Evolutionary conservation across 2,113 vertebrate species (phyloP).

Genomic region (Lophochroa leadbeateri): DNA sequence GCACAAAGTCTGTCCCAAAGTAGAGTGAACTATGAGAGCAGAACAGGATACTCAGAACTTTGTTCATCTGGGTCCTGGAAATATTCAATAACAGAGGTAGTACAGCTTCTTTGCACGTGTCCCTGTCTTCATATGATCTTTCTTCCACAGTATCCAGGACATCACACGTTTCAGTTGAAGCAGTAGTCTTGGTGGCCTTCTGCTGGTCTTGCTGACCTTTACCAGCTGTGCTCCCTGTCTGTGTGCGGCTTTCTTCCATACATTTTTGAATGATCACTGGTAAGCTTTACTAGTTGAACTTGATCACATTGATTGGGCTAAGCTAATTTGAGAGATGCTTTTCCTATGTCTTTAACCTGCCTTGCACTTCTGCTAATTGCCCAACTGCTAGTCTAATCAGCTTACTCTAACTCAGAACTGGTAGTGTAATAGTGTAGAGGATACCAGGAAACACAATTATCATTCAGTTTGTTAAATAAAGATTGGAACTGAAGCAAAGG

Average conservation of each 20-base stretch:
- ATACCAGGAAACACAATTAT: not conserved
- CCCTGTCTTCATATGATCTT: not conserved
- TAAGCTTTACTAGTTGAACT: not conserved
- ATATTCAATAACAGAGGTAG: not conserved
- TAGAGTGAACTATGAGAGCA: not conserved
- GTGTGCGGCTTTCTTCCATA: not conserved
- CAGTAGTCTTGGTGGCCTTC: not conserved
- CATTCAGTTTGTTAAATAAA: not conserved
- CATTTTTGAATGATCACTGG: not conserved
- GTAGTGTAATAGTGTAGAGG: rapidly evolving
- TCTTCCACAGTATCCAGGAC: not conserved
- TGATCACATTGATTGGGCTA: not conserved
- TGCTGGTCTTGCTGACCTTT: rapidly evolving
- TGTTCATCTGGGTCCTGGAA: not conserved
- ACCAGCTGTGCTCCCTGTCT: not conserved
- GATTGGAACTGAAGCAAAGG: not conserved
- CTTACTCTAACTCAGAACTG: not conserved
- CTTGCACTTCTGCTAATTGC: not conserved
- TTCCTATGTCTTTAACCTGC: not conserved
- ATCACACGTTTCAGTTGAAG: not conserved
- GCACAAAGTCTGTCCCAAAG: not conserved
- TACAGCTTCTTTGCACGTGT: rapidly evolving
- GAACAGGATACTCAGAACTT: not conserved
- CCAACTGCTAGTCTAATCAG: not conserved
- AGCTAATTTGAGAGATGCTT: not conserved